These are phyloP conservation scores for Chloroceryle inda DNA, from an alignment of 2,797 vertebrate species.

Conservation along the genomic window DNA sequence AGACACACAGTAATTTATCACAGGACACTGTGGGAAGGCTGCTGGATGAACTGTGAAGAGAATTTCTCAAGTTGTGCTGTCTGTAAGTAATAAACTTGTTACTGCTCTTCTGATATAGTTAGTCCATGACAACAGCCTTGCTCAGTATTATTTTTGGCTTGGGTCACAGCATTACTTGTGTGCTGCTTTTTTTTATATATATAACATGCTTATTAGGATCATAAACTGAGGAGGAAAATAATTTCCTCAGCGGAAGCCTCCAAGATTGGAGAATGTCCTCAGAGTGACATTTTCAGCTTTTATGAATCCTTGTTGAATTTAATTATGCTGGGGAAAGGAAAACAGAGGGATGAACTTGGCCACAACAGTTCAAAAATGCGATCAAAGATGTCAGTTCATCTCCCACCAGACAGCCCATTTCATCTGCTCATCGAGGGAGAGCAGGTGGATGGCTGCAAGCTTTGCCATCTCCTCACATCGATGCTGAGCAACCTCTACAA, in stretches of 20 bases:
- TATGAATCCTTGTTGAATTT: neutral
- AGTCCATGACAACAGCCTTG: neutral
- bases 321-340: neutral
- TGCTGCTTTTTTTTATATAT: neutral
- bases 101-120: neutral
- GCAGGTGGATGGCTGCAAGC: neutral
- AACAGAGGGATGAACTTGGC: neutral
- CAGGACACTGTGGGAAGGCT: neutral
- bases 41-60: neutral
- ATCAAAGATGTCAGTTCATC: neutral
- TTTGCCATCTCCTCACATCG: neutral
- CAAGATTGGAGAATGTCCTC: neutral
- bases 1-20: neutral
- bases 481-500: neutral
- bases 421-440: neutral
- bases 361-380: neutral
- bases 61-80: neutral
- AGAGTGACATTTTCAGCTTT: neutral
- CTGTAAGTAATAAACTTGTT: neutral
- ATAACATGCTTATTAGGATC: neutral
- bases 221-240: neutral
- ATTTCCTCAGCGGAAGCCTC: neutral
- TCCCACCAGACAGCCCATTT: neutral
- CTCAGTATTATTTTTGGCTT: slow-evolving; percentile 22
- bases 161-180: neutral